These are phyloP conservation scores for Phenacoccus solenopsis DNA, from an alignment of 1,140 invertebrate genomes.

Conservation along the genomic window DNA sequence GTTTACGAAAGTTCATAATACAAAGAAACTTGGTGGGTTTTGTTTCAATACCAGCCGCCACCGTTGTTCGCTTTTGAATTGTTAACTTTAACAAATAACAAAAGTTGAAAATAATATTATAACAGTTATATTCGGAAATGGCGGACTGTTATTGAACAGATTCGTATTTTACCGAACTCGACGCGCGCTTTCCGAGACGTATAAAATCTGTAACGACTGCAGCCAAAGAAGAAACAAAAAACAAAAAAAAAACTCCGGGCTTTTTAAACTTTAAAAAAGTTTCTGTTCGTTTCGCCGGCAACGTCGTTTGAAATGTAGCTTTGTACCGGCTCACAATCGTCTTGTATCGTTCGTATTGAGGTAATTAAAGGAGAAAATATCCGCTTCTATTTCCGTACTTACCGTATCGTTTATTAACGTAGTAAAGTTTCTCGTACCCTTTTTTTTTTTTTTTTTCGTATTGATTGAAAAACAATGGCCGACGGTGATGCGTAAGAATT, in stretches of 20 bases:
- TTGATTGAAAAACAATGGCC: not conserved
- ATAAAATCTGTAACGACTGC: too few relatives aligned
- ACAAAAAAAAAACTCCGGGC: too few relatives aligned
- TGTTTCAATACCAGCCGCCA: not conserved
- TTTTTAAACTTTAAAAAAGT: too few relatives aligned
- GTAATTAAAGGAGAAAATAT: not conserved
- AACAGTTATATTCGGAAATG: not conserved
- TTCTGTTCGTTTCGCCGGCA: too few relatives aligned
- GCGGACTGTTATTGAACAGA: not conserved
- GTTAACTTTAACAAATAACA: not conserved
- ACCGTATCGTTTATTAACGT: not conserved
- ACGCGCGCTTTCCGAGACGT: too few relatives aligned
- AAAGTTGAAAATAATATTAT: slow-evolving; percentile 4
- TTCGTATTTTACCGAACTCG: not conserved
- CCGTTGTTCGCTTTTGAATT: not conserved
- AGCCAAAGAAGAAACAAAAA: too few relatives aligned
- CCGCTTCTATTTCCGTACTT: not conserved
- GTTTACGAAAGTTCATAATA: not conserved
- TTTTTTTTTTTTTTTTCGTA: not conserved
- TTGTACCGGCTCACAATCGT: too few relatives aligned
- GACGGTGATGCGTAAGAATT: not conserved
- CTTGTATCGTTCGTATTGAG: too few relatives aligned
- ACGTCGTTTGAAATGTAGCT: too few relatives aligned
- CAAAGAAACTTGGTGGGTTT: not conserved
- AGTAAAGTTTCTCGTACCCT: too few relatives aligned